These are phyloP conservation scores for Lepidonotus clava DNA, from an alignment of 2,888 invertebrate species.

Conservation along the genomic window DNA sequence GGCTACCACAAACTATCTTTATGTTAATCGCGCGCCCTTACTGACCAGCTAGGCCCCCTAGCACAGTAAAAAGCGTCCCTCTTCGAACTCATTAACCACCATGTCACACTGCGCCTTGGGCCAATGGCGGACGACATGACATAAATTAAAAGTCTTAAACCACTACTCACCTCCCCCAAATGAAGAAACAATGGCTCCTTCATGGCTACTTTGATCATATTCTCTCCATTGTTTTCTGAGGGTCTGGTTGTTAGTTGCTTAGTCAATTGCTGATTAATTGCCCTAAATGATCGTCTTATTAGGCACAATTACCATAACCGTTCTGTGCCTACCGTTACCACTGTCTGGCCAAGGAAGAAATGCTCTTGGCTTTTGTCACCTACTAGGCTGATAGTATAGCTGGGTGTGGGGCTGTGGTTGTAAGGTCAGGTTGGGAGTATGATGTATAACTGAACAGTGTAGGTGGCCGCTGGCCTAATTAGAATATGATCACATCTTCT, in stretches of 20 bases:
- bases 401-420: no score
- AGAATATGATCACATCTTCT: not conserved
- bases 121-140: not conserved
- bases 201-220: not conserved
- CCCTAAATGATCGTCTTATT: not conserved
- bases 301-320: not conserved
- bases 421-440: no score
- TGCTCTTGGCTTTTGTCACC: no score
- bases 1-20: not conserved
- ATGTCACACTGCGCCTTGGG: conserved; percentile 12
- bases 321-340: no score
- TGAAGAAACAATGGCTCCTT: conserved; percentile 12
- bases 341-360: no score
- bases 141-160: not conserved
- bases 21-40: not conserved
- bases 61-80: not conserved
- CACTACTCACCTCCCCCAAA: not conserved
- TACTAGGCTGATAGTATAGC: no score
- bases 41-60: not conserved
- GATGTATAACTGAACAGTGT: not conserved
- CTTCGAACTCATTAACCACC: conserved; percentile 23
- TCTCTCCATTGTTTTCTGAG: not conserved
- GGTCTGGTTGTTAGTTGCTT: not conserved
- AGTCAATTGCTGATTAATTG: not conserved
- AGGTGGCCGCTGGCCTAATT: not conserved